phyloP scores from a whole-genome alignment of 2,888 invertebrate genomes.

The Mesochorus sp. region DNA sequence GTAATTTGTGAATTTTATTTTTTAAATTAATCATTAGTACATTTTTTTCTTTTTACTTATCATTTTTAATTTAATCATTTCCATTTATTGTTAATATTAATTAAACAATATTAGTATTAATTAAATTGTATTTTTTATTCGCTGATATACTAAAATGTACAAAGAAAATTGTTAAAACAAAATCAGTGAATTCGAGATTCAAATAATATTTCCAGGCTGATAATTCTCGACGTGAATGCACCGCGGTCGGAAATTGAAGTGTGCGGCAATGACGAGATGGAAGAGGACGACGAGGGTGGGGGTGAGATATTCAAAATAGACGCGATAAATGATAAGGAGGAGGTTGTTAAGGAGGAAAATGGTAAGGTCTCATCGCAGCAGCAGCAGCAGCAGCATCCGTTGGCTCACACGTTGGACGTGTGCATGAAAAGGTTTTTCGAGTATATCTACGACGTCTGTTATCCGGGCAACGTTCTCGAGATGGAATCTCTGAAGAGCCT shows the following conservation, averaged over 20 bases:
- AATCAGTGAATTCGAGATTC: not conserved
- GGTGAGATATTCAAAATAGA: conserved; percentile 63
- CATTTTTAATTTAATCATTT: not conserved
- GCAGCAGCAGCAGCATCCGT: too few species aligned
- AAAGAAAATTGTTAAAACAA: too few species aligned
- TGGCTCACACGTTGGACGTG: conserved; percentile 88
- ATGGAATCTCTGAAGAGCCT: conserved; percentile 81
- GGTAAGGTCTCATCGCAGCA: conserved; percentile 76
- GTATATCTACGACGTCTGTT: conserved; percentile 87
- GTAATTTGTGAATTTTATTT: conserved; percentile 83
- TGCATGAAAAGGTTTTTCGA: conserved; percentile 89
- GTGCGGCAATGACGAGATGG: conserved; percentile 82
- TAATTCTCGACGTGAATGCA: conserved; percentile 89
- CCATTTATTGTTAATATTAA: too few species aligned
- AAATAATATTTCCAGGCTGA: conserved; percentile 84
- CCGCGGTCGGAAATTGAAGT: conserved; percentile 84
- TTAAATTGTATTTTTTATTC: not conserved
- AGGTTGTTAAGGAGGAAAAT: conserved; percentile 74
- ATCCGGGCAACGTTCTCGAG: conserved; percentile 80
- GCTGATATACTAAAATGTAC: too few species aligned
- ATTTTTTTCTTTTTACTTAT: not conserved
- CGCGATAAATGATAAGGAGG: conserved; percentile 70
- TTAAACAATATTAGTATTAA: too few species aligned
- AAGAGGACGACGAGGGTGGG: conserved; percentile 82
- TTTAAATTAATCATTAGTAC: not conserved